phyloP scores from a whole-genome alignment of 2,797 vertebrate genomes.

The Podarcis siculus region DNA sequence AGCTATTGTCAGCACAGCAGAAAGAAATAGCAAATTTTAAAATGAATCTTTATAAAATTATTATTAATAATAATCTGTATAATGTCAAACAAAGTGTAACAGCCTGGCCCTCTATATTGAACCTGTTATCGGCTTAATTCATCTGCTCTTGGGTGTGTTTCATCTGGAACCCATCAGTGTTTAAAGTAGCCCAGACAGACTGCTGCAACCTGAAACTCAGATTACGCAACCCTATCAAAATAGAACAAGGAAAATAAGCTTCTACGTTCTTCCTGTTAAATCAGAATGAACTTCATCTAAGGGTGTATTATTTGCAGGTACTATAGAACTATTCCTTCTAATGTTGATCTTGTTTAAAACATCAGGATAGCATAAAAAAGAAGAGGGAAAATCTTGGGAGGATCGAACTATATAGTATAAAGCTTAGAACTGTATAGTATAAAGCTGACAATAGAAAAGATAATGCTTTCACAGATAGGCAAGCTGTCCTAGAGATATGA shows the following conservation, averaged over 20 bases:
- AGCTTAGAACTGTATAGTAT: not conserved
- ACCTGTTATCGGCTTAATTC: slow-evolving; percentile 14
- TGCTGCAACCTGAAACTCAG: slow-evolving; percentile 13
- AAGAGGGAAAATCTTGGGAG: not conserved
- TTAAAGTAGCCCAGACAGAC: slow-evolving; percentile 24
- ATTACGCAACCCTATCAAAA: slow-evolving; percentile 11
- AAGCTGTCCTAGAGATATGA: not conserved
- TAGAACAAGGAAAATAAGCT: slow-evolving; percentile 21
- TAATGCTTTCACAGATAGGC: not conserved
- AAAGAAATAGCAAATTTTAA: not conserved
- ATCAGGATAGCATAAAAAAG: fast-evolving
- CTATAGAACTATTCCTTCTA: not conserved
- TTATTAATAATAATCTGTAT: not conserved
- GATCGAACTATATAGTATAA: not conserved
- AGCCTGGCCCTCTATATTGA: not conserved
- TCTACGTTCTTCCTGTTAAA: not conserved
- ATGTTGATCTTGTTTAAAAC: not conserved
- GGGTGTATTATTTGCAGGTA: slow-evolving; percentile 11
- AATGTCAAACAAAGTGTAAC: not conserved
- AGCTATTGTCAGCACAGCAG: not conserved
- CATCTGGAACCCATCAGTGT: not conserved
- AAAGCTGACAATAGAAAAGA: not conserved
- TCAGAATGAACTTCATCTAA: not conserved
- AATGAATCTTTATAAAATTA: slow-evolving; percentile 9
- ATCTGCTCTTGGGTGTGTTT: not conserved